Evolutionary conservation across 2,888 invertebrate species (phyloP).

Genomic region (Agonopterix heracliana): DNA sequence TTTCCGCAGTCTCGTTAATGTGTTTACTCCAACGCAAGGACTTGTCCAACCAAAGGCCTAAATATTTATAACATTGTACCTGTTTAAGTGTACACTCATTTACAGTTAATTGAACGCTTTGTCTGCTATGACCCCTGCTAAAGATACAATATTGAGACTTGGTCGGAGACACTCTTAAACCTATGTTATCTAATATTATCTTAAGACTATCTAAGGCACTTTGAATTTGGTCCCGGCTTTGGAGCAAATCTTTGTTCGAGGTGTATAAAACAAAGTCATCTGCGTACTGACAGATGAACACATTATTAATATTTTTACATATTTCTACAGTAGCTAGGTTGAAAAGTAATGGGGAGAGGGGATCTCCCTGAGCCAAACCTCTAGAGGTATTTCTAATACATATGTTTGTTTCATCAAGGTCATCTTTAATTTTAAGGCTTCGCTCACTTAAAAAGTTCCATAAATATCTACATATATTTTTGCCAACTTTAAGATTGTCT

Average conservation of each 20-base stretch:
- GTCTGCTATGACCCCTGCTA: background rate
- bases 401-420: background rate
- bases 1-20: too few species aligned
- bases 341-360: too few species aligned
- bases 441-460: background rate
- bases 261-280: background rate
- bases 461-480: background rate
- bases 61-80: constrained; percentile 17
- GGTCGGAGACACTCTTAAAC: too few species aligned
- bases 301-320: background rate
- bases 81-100: background rate
- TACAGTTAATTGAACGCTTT: constrained; percentile 9
- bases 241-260: background rate
- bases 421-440: background rate
- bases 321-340: background rate
- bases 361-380: too few species aligned
- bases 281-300: background rate
- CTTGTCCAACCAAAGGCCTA: constrained; percentile 26
- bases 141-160: background rate
- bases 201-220: background rate
- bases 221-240: background rate
- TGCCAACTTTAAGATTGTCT: background rate
- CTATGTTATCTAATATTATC: too few species aligned
- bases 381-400: background rate
- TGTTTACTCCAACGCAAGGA: too few species aligned